Conservation (phyloP, 1,140 invertebrate genomes). For the Carcinoscorpius rotundicauda region DNA sequence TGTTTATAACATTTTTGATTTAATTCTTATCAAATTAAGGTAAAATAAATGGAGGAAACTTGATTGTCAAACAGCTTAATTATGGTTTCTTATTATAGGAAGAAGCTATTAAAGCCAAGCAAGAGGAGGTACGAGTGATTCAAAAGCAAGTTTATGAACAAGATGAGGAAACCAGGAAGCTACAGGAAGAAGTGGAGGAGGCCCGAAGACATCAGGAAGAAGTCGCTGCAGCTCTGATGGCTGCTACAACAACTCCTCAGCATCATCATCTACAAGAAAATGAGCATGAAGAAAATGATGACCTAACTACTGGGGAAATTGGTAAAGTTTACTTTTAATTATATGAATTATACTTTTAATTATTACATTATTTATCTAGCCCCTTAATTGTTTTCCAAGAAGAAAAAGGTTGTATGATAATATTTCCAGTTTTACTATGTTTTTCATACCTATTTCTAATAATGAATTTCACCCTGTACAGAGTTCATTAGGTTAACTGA, state of each 20-base stretch:
- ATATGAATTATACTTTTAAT: too few relatives aligned
- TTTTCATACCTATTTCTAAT: too few relatives aligned
- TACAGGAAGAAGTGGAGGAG: constrained; percentile 72
- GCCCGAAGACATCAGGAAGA: constrained; percentile 63
- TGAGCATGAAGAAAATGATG: constrained; percentile 39
- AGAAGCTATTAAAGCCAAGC: constrained; percentile 76
- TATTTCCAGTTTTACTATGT: too few relatives aligned
- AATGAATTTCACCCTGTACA: too few relatives aligned
- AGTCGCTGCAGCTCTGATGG: constrained; percentile 55
- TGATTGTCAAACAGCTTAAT: too few relatives aligned
- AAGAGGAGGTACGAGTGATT: constrained; percentile 74
- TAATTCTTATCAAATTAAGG: too few relatives aligned
- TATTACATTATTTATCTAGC: too few relatives aligned
- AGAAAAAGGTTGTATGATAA: too few relatives aligned
- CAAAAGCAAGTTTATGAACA: constrained; percentile 60
- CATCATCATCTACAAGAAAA: constrained; percentile 65
- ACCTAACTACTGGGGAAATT: constrained; percentile 59
- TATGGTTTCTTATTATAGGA: constrained; percentile 35
- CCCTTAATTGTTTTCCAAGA: too few relatives aligned
- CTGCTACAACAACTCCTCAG: constrained; percentile 58
- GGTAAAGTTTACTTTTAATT: constrained; percentile 29
- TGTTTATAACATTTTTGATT: too few relatives aligned
- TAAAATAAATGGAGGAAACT: too few relatives aligned
- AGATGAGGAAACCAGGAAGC: constrained; percentile 74
- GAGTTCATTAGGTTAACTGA: too few relatives aligned